Base-by-base conservation (phyloP, 2,888 invertebrate species). In the Luperina nickerlii region DNA sequence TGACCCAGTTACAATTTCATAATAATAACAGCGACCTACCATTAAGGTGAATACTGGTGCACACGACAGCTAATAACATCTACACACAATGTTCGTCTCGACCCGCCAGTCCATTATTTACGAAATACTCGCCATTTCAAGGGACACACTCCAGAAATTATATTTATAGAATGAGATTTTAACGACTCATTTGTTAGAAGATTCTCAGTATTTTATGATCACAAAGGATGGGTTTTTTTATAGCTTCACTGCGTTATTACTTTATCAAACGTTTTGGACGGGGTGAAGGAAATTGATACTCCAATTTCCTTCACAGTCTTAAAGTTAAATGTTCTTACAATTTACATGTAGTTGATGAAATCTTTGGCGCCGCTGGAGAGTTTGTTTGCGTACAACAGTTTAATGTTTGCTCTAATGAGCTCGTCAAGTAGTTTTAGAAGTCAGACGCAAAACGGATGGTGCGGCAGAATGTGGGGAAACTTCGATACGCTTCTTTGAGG, bases 141-240 rank as follows among this genome's bases (percentile, higher is more conserved):
- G 91, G 88, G 91, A 89, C 91, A 90, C 88, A 84, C 85, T 88
- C 85, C 84, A 87, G 88, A 90, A 90, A 93, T 91, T 91, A 91
- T 91, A 88, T 91, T 91, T 89, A 87, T 84, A 88, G 88, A 92
- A 92, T 92, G 92, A 90, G 92, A 92, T 92, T 93, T 93, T 92
- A 92, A 93, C 90, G 93, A 92, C 90, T 92, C 90, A 92, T 92
- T 93, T 91, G 86, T 87, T 88, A 86, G 87, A 81, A 87, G 82
- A 89, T 86, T 89, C 86, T 74, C 78, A 88, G 78, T 82, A 82
- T 85, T 89, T 88, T 84, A 90, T 79, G 85, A 81, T 80, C 78
- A 80, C 72, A 81, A 63, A 70, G 79, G 79, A 81, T 81, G 74
- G 70, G 24, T 51, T 77, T 83, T 86, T 89, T 88, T 89, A 88